A percentile compares a stretch with the other conserved stretches of the same genome.
phyloP scores from a whole-genome alignment of 2,888 invertebrate species.

The Protophormia terraenovae region DNA sequence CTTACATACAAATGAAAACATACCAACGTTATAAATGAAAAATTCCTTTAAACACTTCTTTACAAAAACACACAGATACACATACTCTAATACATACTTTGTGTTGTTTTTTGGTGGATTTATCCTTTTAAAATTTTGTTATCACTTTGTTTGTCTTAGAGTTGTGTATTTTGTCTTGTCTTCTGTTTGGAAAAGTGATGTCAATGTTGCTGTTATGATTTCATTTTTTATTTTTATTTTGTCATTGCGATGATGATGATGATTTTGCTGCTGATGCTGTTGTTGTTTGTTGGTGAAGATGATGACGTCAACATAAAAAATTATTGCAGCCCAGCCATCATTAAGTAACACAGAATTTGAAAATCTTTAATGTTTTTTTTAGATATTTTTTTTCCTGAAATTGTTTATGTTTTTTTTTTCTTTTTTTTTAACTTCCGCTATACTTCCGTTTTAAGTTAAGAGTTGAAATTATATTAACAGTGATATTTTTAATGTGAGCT shows the following conservation, averaged over 20 bases:
- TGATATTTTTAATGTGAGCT: slow-evolving; percentile 39
- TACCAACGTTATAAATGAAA: slow-evolving; percentile 26
- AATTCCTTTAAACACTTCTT: slow-evolving; percentile 23
- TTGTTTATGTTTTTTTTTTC: slow-evolving; percentile 42
- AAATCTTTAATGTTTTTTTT: background rate
- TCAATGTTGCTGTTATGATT: slow-evolving; percentile 46
- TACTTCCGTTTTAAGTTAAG: slow-evolving; percentile 52
- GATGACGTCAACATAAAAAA: slow-evolving; percentile 41
- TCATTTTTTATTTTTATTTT: no score
- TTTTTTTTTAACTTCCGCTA: slow-evolving; percentile 54
- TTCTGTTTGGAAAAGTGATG: slow-evolving; percentile 28
- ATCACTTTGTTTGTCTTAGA: slow-evolving; percentile 58
- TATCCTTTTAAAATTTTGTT: slow-evolving; percentile 57
- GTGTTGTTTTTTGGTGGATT: slow-evolving; percentile 18
- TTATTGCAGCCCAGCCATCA: background rate
- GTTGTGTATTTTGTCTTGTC: background rate
- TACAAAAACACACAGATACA: background rate
- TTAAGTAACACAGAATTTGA: background rate
- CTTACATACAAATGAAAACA: background rate
- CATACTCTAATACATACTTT: background rate
- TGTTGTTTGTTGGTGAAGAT: background rate
- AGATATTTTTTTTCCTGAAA: background rate
- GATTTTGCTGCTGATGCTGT: background rate
- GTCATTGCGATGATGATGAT: background rate
- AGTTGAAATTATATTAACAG: slow-evolving; percentile 48